Evolutionary conservation across 2,113 vertebrate genomes (phyloP), one percentile per base, ranked within the genome.

Genomic region (Seriola dumerili): DNA sequence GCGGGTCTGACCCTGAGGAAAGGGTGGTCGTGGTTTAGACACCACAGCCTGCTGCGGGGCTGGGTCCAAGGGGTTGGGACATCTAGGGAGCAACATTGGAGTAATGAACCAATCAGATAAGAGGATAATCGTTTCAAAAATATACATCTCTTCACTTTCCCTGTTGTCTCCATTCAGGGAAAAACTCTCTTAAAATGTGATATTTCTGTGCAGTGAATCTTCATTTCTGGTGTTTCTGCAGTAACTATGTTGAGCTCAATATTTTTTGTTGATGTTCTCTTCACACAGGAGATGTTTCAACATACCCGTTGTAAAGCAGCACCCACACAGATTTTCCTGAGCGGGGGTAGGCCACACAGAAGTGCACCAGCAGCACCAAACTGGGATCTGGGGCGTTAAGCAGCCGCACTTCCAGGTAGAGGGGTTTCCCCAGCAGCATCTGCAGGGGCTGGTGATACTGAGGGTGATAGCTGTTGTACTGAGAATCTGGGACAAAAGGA

Each of bases 291-390:
- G 42, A 36, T 46, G 29, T 74, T 82, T 55, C 3, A 13, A 72
- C 80, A 0, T 90, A 96, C 95, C 95, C 95, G 25, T 96, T 94
- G 79, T 96, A 95, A 67, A 96, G 92, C 75, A 96, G 88, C 76
- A 95, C 92, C 95, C 95, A 96, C 59, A 93, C 91, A 19, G 94
- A 83, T n/a, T 90, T 86, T 21, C 94, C 95, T 9, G 95, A 95
- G 80, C 92, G 93, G 25, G 95, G 95, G 86, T 96, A 96, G 42
- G 95, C 95, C 76, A 96, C 85, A 50, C 95, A 96, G 86, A 92
- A 96, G 88, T 95, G 93, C 71, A 96, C 95, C 88, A 96, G 74
- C 77, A 96, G 91, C 83, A 93, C 72, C 77, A 94, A 61, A 68
- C 50, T 91, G 70, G 93, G 89, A 77, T 96, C 95, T 0, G 94